A percentile compares a stretch with the other conserved stretches of the same genome.
phyloP scores from a whole-genome alignment of 2,113 vertebrate genomes.

The Siniperca knerii region DNA sequence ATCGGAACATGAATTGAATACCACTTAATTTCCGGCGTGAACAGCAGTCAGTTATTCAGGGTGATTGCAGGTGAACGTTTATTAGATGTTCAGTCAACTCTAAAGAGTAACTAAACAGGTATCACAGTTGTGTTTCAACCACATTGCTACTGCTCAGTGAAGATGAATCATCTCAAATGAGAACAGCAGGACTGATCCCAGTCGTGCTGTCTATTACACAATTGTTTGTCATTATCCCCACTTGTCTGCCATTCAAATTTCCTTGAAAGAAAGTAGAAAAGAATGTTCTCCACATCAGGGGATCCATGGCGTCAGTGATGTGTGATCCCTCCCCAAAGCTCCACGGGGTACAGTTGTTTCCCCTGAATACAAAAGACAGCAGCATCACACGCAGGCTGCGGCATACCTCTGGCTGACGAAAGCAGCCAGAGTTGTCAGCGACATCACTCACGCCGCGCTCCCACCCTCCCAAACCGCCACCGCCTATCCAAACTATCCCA shows the following conservation, averaged over 20 bases:
- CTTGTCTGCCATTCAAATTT: conserved; percentile 77
- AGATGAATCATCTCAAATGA: conserved; percentile 60
- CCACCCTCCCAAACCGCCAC: conserved; percentile 64
- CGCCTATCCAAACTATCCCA: conserved; percentile 72
- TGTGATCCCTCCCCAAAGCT: conserved; percentile 76
- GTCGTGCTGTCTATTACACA: conserved; percentile 52
- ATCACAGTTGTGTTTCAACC: conserved; percentile 40
- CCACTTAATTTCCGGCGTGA: conserved; percentile 11
- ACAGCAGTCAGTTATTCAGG: conserved; percentile 8
- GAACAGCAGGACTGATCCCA: conserved; percentile 53
- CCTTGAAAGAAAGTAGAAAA: conserved; percentile 67
- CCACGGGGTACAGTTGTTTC: conserved; percentile 77
- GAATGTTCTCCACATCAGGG: conserved; percentile 63
- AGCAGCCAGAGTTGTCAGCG: conserved; percentile 81
- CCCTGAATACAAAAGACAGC: conserved; percentile 82
- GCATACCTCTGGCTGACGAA: conserved; percentile 80
- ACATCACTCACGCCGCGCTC: conserved; percentile 78
- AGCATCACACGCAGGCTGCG: conserved; percentile 80
- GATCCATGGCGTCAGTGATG: conserved; percentile 72
- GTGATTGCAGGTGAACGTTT: conserved; percentile 13
- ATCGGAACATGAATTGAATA: conserved; percentile 35
- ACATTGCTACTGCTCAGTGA: conserved; percentile 18
- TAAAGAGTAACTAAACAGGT: conserved; percentile 29
- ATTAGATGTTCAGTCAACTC: conserved; percentile 36
- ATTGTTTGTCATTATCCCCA: conserved; percentile 76